Evolutionary conservation across 2,113 vertebrate species (phyloP).

Genomic region (Nematolebias whitei): DNA sequence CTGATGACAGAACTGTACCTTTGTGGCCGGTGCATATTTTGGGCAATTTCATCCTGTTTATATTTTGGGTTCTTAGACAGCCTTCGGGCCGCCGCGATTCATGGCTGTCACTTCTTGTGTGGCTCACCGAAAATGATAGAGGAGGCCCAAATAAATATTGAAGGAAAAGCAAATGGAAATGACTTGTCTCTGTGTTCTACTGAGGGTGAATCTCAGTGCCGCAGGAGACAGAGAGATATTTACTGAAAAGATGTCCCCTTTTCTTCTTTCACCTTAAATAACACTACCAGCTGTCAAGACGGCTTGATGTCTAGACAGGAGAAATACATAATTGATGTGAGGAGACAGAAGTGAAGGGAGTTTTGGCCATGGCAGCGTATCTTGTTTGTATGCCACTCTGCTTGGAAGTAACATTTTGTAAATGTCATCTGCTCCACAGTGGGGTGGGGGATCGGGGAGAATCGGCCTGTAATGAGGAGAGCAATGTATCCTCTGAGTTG

Average conservation of each 20-base stretch:
- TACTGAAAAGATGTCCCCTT: conserved; percentile 77
- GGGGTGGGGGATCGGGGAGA: conserved; percentile 73
- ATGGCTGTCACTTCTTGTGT: conserved; percentile 77
- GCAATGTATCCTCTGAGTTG: conserved; percentile 98
- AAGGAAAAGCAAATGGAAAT: conserved; percentile 79
- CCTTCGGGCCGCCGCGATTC: conserved; percentile 74
- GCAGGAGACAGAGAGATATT: conserved; percentile 74
- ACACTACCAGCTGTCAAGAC: conserved; percentile 77
- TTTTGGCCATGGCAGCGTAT: conserved; percentile 74
- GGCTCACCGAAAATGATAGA: conserved; percentile 75
- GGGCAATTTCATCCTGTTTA: conserved; percentile 79
- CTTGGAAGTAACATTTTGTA: conserved; percentile 81
- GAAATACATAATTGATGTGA: conserved; percentile 81
- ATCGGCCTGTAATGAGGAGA: conserved; percentile 94
- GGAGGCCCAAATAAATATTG: conserved; percentile 79
- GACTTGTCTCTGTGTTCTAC: conserved; percentile 75
- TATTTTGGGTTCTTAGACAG: conserved; percentile 76
- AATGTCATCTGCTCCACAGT: conserved; percentile 78
- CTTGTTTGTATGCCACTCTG: conserved; percentile 78
- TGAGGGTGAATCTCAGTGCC: conserved; percentile 74
- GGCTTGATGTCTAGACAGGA: conserved; percentile 77
- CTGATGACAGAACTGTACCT: conserved; percentile 74
- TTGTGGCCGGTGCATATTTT: conserved; percentile 77
- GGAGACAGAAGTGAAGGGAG: conserved; percentile 75
- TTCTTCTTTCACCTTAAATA: conserved; percentile 80